Base-by-base conservation (phyloP, 2,797 vertebrate genomes). In the Hydrolagus colliei region DNA sequence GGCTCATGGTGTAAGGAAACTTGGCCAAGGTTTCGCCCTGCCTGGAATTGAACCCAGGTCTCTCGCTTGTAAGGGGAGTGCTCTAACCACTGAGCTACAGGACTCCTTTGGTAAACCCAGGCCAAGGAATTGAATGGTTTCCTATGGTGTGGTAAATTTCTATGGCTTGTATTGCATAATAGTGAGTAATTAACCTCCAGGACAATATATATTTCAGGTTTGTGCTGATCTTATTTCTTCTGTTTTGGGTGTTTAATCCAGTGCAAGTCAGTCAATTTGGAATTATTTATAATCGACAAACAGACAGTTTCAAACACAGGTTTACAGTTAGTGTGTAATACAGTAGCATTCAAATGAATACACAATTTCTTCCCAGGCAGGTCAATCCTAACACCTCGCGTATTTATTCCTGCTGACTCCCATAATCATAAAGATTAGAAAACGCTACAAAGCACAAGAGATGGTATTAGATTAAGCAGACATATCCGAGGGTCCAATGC, bases 211-310 rank as follows among this genome's bases (percentile, higher is more conserved):
- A 13, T n/a, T 79, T 1, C 5, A 79, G 59, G 27, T n/a, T 27
- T n/a, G 27, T 61, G 65, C 14, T 65, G 22, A 22, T 16, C 22
- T 32, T 13, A 12, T 52, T 7, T 22, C 61, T 32, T 32, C 16
- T 80, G 7, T 27, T 27, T n/a, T 63, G 52, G 20, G 11, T 16
- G 16, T 22, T 32, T n/a, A 80, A 79, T 32, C 13, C 59, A 0
- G 4, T n/a, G 32, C 18, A 9, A 27, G 62, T 11, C 22, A 73
- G 77, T 22, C 27, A 80, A 13, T 14, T 14, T 62, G 14, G 13
- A 80, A 80, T 65, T 80, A 27, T 65, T 13, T 27, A 20, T 22
- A 80, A 65, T 80, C 78, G 13, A 11, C 78, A 80, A 65, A 80
- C 2, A 80, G 41, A 52, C 41, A 52, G 41, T 52, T 52, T 52